phyloP scores from a whole-genome alignment of 2,888 invertebrate genomes.

The Campaea margaritaria region DNA sequence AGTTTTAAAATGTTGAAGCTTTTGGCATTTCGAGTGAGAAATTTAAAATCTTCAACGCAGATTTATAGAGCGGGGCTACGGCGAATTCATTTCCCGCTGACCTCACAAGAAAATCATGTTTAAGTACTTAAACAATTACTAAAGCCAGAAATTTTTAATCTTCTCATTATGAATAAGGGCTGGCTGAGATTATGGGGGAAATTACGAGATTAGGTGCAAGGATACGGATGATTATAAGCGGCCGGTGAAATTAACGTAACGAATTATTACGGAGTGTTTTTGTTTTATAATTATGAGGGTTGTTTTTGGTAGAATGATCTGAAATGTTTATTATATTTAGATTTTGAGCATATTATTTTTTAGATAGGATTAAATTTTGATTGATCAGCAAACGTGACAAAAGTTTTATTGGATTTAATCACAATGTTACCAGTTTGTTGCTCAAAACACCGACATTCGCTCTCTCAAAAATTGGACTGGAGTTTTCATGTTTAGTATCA shows the following conservation, averaged over 20 bases:
- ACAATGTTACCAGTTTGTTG: too few species aligned
- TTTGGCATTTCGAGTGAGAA: conserved; percentile 16
- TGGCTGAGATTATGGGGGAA: conserved; percentile 64
- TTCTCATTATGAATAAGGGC: conserved; percentile 71
- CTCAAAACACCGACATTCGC: too few species aligned
- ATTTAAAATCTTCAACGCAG: conserved; percentile 32
- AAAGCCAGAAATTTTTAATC: conserved; percentile 71
- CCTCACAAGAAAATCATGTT: conserved; percentile 60
- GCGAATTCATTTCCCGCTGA: conserved; percentile 47
- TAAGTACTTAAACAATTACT: conserved; percentile 67
- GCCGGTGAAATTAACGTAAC: conserved; percentile 42
- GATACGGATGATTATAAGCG: conserved; percentile 48
- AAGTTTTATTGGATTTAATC: too few species aligned
- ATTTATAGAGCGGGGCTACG: conserved; percentile 34
- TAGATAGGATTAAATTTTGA: too few species aligned
- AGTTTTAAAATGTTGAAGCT: conserved; percentile 14
- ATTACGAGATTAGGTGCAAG: conserved; percentile 60
- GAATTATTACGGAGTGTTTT: conserved; percentile 30
- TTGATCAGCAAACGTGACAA: not conserved
- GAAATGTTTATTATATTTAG: too few species aligned
- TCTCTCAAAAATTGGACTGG: too few species aligned
- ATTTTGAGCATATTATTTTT: too few species aligned
- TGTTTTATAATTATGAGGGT: conserved; percentile 26
- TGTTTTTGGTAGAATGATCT: not conserved
- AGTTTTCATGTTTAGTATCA: not conserved